Evolutionary conservation across 2,113 vertebrate genomes (phyloP), one percentile per base, ranked within the genome.

Genomic region (Anhinga anhinga): DNA sequence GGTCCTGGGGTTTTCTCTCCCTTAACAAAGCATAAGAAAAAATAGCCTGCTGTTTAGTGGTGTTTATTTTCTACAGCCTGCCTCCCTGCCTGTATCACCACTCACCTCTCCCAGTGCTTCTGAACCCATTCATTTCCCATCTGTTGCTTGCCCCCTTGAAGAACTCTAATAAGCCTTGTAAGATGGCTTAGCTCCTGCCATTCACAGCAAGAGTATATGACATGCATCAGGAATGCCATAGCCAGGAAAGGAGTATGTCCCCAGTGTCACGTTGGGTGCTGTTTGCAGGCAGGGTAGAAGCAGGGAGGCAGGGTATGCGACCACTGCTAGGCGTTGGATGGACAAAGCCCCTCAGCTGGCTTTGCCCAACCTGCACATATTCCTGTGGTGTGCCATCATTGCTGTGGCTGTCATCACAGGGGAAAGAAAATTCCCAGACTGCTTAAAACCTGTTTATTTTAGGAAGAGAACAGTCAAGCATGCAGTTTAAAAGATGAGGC

Each of bases 81-180:
- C 38, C 16, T 61, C 25, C 36, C 73, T 79, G 49, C 25, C 22
- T 45, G 18, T 72, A 65, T 38, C 11, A 4, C 20, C 38, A 56
- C 23, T 86, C 65, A 84, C 32, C 47, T 59, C 40, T 82, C 15
- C 66, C 20, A n/a, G 15, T 66, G 49, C 19, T 92, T 78, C 44
- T 76, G 61, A 95, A 92, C 8, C 61, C 26, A 40, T 65, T 79
- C 5, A 58, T 93, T 96, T 95, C 63, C 58, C 62, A 40, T 32
- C 55, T 80, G 26, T 49, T 85, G 17, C 40, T 22, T 85, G n/a
- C 18, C 32, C 18, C 38, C 38, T 58, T 62, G 38, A 87, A 90
- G 27, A 85, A 34, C 23, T 22, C 12, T 47, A 86, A n/a, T 42
- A 71, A 76, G 6, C 20, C 27, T 69, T 79, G 9, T 42, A 72